Base-by-base conservation (phyloP, 2,113 vertebrate species). In the Propithecus coquereli region DNA sequence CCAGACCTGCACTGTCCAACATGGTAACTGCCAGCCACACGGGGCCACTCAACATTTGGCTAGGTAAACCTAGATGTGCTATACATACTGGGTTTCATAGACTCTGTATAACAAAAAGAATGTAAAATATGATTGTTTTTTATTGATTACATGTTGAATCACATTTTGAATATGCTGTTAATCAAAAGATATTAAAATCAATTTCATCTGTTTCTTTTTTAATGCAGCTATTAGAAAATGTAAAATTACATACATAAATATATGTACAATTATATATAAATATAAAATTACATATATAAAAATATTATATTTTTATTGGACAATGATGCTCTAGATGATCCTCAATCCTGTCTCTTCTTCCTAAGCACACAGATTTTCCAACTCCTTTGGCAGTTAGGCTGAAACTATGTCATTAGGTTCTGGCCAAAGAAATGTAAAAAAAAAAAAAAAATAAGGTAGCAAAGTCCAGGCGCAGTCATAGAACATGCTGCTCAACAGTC, bases 141-240 rank as follows among this genome's bases (percentile, higher is more conserved):
- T 65, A 59, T 32, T 74, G 52, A 68, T 77, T 70, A 82, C n/a
- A 47, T 65, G 25, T 22, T 61, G 37, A 76, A 81, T 63, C 84
- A 54, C 23, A 89, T 37, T 91, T 76, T 95, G 40, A 90, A 76
- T 89, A 86, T 34, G 71, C 68, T 86, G 14, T 87, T 90, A 76
- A 82, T 68, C 71, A 37, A 83, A 68, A 61, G 34, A 89, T 40
- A n/a, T 73, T 77, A 63, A 90, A 81, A 83, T 87, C 50, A 68
- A 94, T 59, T 86, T 81, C 50, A 76, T 47, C 30, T 70, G 22
- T 85, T 83, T 57, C 63, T 71, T 37, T 74, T 91, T 73, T 73
- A 74, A 96, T 59, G 30, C 3, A 79, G 34, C 54, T 65, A 65
- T 13, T 65, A 90, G 34, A n/a, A 87, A 81, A 70, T 34, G 27